Conservation (phyloP, 2,797 vertebrate genomes). For the Leuciscus waleckii region DNA sequence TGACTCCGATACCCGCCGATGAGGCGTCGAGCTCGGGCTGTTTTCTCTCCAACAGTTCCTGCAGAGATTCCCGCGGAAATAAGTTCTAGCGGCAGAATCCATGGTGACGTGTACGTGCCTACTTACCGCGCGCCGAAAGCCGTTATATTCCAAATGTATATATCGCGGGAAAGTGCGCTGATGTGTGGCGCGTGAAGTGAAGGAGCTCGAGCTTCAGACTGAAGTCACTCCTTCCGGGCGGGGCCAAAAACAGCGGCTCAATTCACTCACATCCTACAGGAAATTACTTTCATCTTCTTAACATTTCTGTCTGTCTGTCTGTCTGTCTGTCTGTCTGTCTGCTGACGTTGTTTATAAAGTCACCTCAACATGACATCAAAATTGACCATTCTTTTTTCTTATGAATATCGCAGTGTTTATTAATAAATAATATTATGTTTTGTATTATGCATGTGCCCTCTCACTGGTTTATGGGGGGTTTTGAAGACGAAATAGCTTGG, state of each 20-base stretch:
- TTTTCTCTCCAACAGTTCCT: not conserved
- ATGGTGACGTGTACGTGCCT: not conserved
- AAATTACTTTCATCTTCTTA: slow-evolving; percentile 8
- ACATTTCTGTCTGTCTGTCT: not conserved
- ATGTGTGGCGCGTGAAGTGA: slow-evolving; percentile 16
- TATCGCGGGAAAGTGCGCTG: slow-evolving; percentile 12
- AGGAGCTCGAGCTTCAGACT: slow-evolving; percentile 26
- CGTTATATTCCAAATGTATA: slow-evolving; percentile 16
- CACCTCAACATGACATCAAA: not conserved
- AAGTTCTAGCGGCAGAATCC: not conserved
- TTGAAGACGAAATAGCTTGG: not conserved
- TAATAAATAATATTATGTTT: not conserved
- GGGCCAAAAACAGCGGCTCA: slow-evolving; percentile 8
- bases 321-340: not conserved
- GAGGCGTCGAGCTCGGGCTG: not conserved
- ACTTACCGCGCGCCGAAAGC: slow-evolving; percentile 7
- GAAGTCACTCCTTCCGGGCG: slow-evolving; percentile 29
- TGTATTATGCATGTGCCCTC: not conserved
- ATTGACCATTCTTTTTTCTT: not conserved
- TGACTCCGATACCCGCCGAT: slow-evolving; percentile 4
- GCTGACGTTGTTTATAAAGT: not conserved
- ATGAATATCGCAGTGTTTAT: not conserved
- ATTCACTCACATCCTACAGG: slow-evolving; percentile 12
- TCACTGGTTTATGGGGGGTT: not conserved
- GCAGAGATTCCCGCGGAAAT: not conserved